A percentile compares a stretch with the other conserved stretches of the same genome.
These are phyloP conservation scores for Apocheima hispidaria DNA, from an alignment of 2,888 invertebrate genomes.

Conservation along the genomic window DNA sequence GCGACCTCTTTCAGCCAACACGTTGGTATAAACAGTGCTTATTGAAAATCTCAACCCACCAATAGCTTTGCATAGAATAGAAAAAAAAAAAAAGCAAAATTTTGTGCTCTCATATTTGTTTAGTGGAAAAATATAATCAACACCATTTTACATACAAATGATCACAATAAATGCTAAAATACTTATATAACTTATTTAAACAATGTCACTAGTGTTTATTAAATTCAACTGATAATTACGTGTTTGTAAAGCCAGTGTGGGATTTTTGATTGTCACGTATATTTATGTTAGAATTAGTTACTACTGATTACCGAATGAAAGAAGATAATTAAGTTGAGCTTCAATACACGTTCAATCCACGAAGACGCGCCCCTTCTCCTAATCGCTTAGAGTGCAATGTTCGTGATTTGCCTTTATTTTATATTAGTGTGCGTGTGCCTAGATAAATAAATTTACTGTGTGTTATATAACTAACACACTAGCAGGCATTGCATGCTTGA, in stretches of 20 bases:
- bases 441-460: too few species aligned
- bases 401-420: too few species aligned
- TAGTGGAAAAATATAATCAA: not conserved
- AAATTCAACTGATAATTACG: slow-evolving; percentile 39
- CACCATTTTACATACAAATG: not conserved
- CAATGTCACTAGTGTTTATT: slow-evolving; percentile 55
- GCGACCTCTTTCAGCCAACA: too few species aligned
- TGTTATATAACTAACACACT: too few species aligned
- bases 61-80: not conserved
- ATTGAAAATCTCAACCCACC: not conserved
- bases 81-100: not conserved
- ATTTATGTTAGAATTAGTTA: slow-evolving; percentile 20
- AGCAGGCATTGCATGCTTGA: too few species aligned
- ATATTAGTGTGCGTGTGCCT: not conserved
- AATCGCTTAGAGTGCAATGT: not conserved
- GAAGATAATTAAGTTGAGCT: slow-evolving; percentile 37
- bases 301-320: slow-evolving; percentile 9
- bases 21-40: not conserved
- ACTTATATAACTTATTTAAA: slow-evolving; percentile 45
- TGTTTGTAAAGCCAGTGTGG: slow-evolving; percentile 23
- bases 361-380: not conserved
- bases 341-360: slow-evolving; percentile 9
- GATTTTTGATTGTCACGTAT: slow-evolving; percentile 21
- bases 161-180: slow-evolving; percentile 9
- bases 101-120: not conserved